Percentiles rank a stretch among this genome's conserved stretches.
Conservation (phyloP, 2,888 invertebrate genomes). For the Acrobasis repandana region DNA sequence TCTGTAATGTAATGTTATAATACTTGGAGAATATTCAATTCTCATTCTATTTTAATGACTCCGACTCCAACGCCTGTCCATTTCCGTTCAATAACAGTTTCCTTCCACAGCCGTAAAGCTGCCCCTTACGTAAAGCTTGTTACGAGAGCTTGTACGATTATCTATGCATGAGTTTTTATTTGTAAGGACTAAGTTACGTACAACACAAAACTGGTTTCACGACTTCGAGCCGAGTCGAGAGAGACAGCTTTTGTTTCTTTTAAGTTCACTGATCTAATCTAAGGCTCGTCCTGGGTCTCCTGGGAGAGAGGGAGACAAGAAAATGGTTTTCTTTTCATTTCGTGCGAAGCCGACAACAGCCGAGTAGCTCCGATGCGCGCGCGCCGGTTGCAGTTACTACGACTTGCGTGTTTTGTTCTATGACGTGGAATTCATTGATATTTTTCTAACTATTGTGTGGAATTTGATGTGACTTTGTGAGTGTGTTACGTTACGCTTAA, state of each 20-base stretch:
- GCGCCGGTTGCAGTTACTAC: slow-evolving; percentile 56
- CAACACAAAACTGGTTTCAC: slow-evolving; percentile 68
- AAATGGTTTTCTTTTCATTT: slow-evolving; percentile 45
- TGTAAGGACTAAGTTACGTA: slow-evolving; percentile 67
- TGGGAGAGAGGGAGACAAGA: slow-evolving; percentile 54
- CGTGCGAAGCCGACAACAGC: slow-evolving; percentile 45
- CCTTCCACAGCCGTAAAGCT: slow-evolving; percentile 56
- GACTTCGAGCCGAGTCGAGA: slow-evolving; percentile 58
- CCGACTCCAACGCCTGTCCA: slow-evolving; percentile 48
- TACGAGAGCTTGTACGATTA: slow-evolving; percentile 58
- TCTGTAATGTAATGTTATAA: neutral
- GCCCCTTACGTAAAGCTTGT: slow-evolving; percentile 56
- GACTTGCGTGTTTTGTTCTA: slow-evolving; percentile 51
- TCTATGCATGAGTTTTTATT: slow-evolving; percentile 73
- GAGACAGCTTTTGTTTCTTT: slow-evolving; percentile 74
- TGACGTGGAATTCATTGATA: slow-evolving; percentile 72
- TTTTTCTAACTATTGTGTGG: slow-evolving; percentile 47
- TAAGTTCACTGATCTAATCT: slow-evolving; percentile 76
- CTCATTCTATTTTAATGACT: slow-evolving; percentile 51
- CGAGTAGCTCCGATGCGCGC: slow-evolving; percentile 60
- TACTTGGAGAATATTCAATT: slow-evolving; percentile 39
- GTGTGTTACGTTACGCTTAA: slow-evolving; percentile 2
- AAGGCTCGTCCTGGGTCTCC: slow-evolving; percentile 43
- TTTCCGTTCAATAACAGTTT: slow-evolving; percentile 76
- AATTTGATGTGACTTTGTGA: slow-evolving; percentile 28